Conservation (phyloP, 2,888 invertebrate genomes). For the Xanthia togata region DNA sequence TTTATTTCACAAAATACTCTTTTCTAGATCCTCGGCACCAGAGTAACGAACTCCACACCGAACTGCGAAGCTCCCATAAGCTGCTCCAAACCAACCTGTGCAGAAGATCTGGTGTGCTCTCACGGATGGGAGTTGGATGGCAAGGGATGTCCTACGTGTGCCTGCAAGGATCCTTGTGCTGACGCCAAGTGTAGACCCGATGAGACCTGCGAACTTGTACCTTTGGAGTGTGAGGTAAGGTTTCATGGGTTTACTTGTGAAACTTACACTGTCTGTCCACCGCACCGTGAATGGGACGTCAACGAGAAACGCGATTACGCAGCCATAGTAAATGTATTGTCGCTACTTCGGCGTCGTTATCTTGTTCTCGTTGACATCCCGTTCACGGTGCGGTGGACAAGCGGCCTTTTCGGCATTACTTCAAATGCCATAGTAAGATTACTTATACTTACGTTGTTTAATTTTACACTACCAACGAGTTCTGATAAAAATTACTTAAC, state of each 20-base stretch:
- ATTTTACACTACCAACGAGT: neutral
- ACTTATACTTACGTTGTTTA: neutral
- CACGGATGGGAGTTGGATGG: constrained; percentile 83
- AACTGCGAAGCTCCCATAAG: constrained; percentile 78
- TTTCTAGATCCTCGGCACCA: constrained; percentile 91
- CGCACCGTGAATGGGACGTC: too few species aligned
- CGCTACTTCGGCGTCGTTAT: too few species aligned
- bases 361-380: too few species aligned
- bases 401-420: too few species aligned
- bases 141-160: constrained; percentile 93
- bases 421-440: too few species aligned
- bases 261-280: neutral
- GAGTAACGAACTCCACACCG: constrained; percentile 91
- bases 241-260: too few species aligned
- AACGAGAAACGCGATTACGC: too few species aligned
- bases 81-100: constrained; percentile 81
- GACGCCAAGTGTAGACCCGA: constrained; percentile 92
- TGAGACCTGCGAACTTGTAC: constrained; percentile 87
- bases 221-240: constrained; percentile 85
- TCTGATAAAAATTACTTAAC: neutral
- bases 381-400: too few species aligned
- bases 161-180: constrained; percentile 94
- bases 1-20: neutral
- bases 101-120: constrained; percentile 75
- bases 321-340: too few species aligned